phyloP scores from a whole-genome alignment of 2,888 invertebrate species.

The Brenthis ino region DNA sequence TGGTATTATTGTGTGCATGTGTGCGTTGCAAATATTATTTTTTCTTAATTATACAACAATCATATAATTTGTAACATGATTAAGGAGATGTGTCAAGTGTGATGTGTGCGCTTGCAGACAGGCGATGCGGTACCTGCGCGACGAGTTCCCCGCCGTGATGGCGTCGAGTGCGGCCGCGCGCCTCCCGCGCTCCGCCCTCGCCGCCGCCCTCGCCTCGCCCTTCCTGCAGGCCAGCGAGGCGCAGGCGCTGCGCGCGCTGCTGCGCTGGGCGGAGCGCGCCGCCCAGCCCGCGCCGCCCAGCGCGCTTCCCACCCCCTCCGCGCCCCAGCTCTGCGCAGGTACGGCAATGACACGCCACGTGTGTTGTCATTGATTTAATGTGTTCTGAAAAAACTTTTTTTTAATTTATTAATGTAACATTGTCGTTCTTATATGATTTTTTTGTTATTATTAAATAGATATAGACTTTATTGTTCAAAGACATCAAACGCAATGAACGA shows the following conservation, averaged over 20 bases:
- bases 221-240: constrained; percentile 91
- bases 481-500: no score
- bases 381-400: no score
- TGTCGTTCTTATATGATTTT: no score
- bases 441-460: no score
- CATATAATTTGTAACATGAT: no score
- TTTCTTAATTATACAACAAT: no score
- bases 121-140: constrained; percentile 94
- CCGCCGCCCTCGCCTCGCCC: constrained; percentile 86
- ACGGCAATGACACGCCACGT: no score
- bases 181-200: constrained; percentile 86
- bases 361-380: no score
- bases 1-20: no score
- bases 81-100: not conserved
- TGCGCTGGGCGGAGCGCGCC: constrained; percentile 63
- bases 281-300: constrained; percentile 41
- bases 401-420: no score
- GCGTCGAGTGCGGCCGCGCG: constrained; percentile 88
- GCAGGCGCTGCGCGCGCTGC: constrained; percentile 88
- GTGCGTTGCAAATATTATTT: no score
- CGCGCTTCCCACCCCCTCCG: constrained; percentile 47
- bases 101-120: constrained; percentile 76
- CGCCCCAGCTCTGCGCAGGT: constrained; percentile 86
- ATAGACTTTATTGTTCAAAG: no score
- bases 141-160: constrained; percentile 93